Evolutionary conservation across 1,140 invertebrate genomes (phyloP), one percentile per base, ranked within the genome.

Genomic region (Mesaphorura yosii): DNA sequence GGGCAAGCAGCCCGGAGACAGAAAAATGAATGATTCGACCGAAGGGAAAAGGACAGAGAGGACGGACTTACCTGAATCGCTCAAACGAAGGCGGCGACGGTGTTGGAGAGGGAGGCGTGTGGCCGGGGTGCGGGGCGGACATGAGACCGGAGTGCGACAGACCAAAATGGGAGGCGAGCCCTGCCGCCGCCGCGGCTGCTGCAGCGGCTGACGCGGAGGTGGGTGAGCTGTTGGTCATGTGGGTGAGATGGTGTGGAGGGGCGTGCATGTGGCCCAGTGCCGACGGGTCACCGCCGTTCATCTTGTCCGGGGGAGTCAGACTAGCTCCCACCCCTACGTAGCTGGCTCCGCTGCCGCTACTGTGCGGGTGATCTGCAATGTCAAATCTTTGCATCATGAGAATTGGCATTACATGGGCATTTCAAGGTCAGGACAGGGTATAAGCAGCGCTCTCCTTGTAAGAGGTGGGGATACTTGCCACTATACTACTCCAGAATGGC

Each of bases 61-160:
- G 19, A 22, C 25, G 28, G 5, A 2, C 47, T 45, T 74, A 73
- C 66, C 73, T 66, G 34, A 72, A 72, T 64, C 73, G 70, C n/a
- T 73, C 70, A 61, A 74, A 67, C 72, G 78, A 73, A 57, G 72
- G 75, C 48, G 73, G 74, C 48, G 71, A 79, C 63, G 71, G 78
- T 61, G 68, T 77, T 23, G 64, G 82, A 53, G 80, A 83, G 23
- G 83, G 82, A 48, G 83, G 83, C 40, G 84, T 84, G 67, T 85
- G 83, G 66, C 83, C 78, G 63, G 78, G 75, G 60, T 77, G 75
- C 53, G 70, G n/a, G n/a, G n/a, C 62, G 23, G 64, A 60, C 31
- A 63, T 59, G 22, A 72, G 65, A 59, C 63, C 67, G 38, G 65
- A 60, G 27, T 66, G 64, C 48, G 69, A 46, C 58, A 72, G 58